Conservation (phyloP, 2,113 vertebrate genomes). For the Hypomesus transpacificus region DNA sequence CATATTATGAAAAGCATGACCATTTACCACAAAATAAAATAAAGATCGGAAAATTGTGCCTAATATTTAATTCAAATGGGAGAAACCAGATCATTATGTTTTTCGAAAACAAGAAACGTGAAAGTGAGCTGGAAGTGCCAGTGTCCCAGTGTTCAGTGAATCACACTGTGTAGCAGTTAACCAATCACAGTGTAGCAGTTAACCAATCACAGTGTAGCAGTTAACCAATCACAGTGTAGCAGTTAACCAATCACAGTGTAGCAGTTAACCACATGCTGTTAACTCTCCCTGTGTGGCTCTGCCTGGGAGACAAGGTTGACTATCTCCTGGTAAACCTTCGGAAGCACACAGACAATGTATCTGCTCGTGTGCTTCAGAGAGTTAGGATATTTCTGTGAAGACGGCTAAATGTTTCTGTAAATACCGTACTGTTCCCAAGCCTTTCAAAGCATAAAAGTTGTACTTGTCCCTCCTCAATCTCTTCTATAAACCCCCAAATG, state of each 20-base stretch:
- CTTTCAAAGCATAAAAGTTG: slow-evolving; percentile 43
- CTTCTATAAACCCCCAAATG: slow-evolving; percentile 43
- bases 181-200: slow-evolving; percentile 47
- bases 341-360: too few species aligned
- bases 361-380: too few species aligned
- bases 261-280: slow-evolving; percentile 55
- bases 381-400: slow-evolving; percentile 11
- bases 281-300: slow-evolving; percentile 30
- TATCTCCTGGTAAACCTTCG: too few species aligned
- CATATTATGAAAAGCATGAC: too few species aligned
- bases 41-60: too few species aligned
- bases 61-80: not conserved
- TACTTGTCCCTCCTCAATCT: slow-evolving; percentile 54
- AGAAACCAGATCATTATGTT: not conserved
- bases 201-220: slow-evolving; percentile 45
- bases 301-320: not conserved
- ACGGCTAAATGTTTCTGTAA: not conserved
- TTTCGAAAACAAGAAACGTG: slow-evolving; percentile 39
- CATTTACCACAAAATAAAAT: too few species aligned
- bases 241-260: slow-evolving; percentile 48
- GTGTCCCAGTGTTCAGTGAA: slow-evolving; percentile 16
- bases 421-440: slow-evolving; percentile 43
- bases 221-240: slow-evolving; percentile 49
- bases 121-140: not conserved
- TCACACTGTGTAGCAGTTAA: slow-evolving; percentile 46